Conservation (phyloP, 92 coral and sea anemone species). For the Hydrozoanthus gracilis region DNA sequence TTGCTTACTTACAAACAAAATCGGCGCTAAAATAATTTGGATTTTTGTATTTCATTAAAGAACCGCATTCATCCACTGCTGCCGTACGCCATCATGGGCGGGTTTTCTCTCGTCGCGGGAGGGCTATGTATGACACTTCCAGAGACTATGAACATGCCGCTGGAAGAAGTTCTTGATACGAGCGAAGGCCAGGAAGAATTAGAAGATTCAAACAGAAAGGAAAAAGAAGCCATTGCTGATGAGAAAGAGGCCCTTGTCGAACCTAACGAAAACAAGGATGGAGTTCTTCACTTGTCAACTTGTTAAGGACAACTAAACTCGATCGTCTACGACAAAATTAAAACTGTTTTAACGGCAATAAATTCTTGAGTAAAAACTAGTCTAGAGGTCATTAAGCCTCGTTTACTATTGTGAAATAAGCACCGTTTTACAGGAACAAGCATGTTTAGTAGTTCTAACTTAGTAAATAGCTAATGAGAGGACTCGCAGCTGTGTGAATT, state of each 20-base stretch:
- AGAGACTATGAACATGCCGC: slow-evolving; percentile 78
- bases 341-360: too few relatives aligned
- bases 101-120: slow-evolving; percentile 74
- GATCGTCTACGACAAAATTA: too few relatives aligned
- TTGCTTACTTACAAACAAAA: background rate
- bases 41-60: slow-evolving; percentile 4
- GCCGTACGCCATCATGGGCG: slow-evolving; percentile 87
- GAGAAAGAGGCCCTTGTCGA: slow-evolving; percentile 9
- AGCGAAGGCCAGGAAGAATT: background rate
- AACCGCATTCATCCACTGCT: slow-evolving; percentile 69
- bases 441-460: too few relatives aligned
- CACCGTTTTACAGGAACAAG: too few relatives aligned
- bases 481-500: too few relatives aligned
- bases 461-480: too few relatives aligned
- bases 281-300: background rate
- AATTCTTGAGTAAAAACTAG: too few relatives aligned
- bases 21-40: background rate
- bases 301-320: background rate
- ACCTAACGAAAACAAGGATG: background rate
- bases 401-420: too few relatives aligned
- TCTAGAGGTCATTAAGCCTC: too few relatives aligned
- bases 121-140: slow-evolving; percentile 75
- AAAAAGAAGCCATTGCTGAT: background rate
- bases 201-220: slow-evolving; percentile 1
- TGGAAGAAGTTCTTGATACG: slow-evolving; percentile 68